Base-by-base conservation (phyloP, 1,140 invertebrate species). In the Aradophagus sp. region DNA sequence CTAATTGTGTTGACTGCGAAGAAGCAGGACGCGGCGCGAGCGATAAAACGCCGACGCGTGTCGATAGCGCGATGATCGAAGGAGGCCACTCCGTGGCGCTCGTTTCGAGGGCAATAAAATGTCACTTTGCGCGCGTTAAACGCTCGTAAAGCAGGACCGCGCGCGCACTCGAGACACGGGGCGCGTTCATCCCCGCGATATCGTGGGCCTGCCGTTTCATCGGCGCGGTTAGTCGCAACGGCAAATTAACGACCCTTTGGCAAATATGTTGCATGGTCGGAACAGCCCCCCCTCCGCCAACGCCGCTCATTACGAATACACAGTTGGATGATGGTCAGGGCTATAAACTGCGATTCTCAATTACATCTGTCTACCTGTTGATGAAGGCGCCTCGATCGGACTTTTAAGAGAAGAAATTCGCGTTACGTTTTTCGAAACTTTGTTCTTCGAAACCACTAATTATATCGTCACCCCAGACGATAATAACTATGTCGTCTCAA, bases 91-190 rank as follows among this genome's bases (percentile, higher is more conserved):
- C 66, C 34, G n/a, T 38, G 8, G 48, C 44, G 42, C 42, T 68
- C 65, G 56, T 76, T 71, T 72, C 53, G 66, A 74, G 53, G 59
- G 68, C 75, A 74, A 82, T 82, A 81, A 80, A 82, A 78, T 74
- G 63, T 63, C 67, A 55, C 42, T 74, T 74, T 74, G 71, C 78
- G 79, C 68, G 68, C 74, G 77, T 76, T 82, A 81, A 81, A 76
- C 50, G 78, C 65, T 82, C 80, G 77, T 81, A 82, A 82, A 82
- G 71, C 50, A 58, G 26, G 56, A 53, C 50, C 63, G n/a, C n/a
- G n/a, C n/a, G n/a, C 35, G 63, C 47, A 47, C 66, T 58, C 50
- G 48, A 69, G 66, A 70, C 31, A 23, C 50, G 56, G 53, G 62
- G 61, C 36, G 61, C n/a, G n/a, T 62, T 62, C 62, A 62, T 74